Base-by-base conservation (phyloP, 2,888 invertebrate genomes). In the Epicampocera succincta region DNA sequence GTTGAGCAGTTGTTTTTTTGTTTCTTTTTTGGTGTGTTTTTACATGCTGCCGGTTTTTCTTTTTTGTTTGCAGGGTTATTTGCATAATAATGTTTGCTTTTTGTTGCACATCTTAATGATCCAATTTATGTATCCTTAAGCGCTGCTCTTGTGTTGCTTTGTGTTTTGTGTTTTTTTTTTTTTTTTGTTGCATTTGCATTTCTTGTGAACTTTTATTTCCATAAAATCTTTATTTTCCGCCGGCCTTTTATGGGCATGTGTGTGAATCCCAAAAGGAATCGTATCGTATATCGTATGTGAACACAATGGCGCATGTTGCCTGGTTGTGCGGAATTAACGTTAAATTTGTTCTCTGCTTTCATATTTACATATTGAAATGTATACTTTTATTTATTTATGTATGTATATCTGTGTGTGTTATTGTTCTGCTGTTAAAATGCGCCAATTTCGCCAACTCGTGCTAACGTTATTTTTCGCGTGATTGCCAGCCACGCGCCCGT, bases 101-200 rank as follows among this genome's bases (percentile, higher is more conserved):
- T 80, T 63, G 48, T 50, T 58, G 46, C 63, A 68, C 68, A 69
- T 82, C 74, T 74, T 82, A 82, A 82, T 82, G 69, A 71, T 78
- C 74, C 82, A 82, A 78, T 82, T 82, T 74, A 74, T 78, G 54
- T 78, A 71, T 82, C 78, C 82, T 74, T 65, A 48, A 78, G 78
- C 52, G 17, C 21, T 65, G 15, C 63, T 65, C 29, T 48, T 15
- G 33, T 58, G 46, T n/a, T n/a, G n/a, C n/a, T n/a, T n/a, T n/a
- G n/a, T n/a, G n/a, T n/a, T n/a, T n/a, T n/a, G n/a, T n/a, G n/a
- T n/a, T 68, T 17, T 42, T 54, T n/a, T 54, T 42, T 63, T 33
- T 42, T 50, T 29, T 61, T 25, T 46, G n/a, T 29, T 29, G 12
- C 15, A 12, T 56, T 56, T 56, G 33, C 17, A 33, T 56, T 17